phyloP scores from a whole-genome alignment of 2,113 vertebrate genomes.

The Nothocercus julius region DNA sequence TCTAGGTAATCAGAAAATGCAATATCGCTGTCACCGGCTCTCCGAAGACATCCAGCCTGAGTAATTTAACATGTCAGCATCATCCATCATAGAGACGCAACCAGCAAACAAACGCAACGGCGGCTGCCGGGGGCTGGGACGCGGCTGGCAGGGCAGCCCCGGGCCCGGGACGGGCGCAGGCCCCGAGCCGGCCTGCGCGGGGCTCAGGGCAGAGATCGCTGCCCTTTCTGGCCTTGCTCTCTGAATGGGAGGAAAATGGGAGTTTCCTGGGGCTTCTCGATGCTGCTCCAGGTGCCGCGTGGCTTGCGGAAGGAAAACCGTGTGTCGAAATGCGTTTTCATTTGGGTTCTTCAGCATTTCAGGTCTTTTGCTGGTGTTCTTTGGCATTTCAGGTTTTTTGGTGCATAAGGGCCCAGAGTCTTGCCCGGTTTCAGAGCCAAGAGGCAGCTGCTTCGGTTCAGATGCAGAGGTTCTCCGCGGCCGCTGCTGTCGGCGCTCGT shows the following conservation, averaged over 20 bases:
- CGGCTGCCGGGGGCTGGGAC: neutral
- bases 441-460: neutral
- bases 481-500: neutral
- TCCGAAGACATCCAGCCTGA: constrained; percentile 76
- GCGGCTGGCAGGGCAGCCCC: neutral
- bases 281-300: neutral
- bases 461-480: neutral
- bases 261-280: neutral
- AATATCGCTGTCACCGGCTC: constrained; percentile 77
- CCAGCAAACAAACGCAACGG: neutral
- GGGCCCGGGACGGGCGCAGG: too few species aligned
- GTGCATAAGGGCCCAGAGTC: neutral
- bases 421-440: neutral
- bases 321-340: neutral
- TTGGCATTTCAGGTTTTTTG: too few species aligned
- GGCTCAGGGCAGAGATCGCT: too few species aligned
- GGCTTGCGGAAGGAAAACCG: neutral
- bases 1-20: constrained; percentile 81
- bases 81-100: constrained; percentile 76
- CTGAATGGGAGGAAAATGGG: neutral
- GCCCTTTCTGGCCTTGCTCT: neutral
- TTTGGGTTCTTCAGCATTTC: neutral
- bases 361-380: too few species aligned
- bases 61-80: constrained; percentile 83
- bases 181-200: too few species aligned